Percentiles rank a stretch among this genome's conserved stretches.
Evolutionary conservation across 2,113 vertebrate species (phyloP).

Genomic region (Eleginops maclovinus): DNA sequence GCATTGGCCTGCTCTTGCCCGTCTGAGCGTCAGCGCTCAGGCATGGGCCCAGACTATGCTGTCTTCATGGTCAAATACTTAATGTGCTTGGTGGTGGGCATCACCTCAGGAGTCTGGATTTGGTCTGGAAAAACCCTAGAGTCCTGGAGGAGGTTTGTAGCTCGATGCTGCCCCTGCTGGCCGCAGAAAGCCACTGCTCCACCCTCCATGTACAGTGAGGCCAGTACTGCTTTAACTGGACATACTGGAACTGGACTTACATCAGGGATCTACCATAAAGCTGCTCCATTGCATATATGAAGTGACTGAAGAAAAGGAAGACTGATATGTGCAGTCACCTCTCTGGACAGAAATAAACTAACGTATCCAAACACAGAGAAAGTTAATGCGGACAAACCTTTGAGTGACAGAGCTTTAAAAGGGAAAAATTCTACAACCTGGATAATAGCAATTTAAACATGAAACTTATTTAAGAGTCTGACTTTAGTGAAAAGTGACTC

Average conservation of each 20-base stretch:
- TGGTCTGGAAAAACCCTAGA: conserved; percentile 97
- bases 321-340: not conserved
- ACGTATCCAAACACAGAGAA: not conserved
- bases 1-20: conserved; percentile 91
- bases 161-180: conserved; percentile 88
- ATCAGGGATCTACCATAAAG: conserved; percentile 91
- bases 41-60: conserved; percentile 89
- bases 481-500: conserved; percentile 1
- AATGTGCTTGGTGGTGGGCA: conserved; percentile 97
- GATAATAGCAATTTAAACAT: not conserved
- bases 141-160: conserved; percentile 91
- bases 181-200: conserved; percentile 83
- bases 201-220: conserved; percentile 86
- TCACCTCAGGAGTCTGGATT: conserved; percentile 98
- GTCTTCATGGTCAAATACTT: conserved; percentile 99
- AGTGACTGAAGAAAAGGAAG: not conserved
- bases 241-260: conserved; percentile 83
- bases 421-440: not conserved
- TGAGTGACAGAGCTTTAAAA: not conserved
- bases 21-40: conserved; percentile 79
- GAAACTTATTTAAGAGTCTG: not conserved
- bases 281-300: conserved; percentile 87
- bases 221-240: conserved; percentile 86
- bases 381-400: conserved; percentile 1
- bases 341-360: not conserved